Evolutionary conservation across 2,113 vertebrate species (phyloP).

Genomic region (Tringa solitaria): DNA sequence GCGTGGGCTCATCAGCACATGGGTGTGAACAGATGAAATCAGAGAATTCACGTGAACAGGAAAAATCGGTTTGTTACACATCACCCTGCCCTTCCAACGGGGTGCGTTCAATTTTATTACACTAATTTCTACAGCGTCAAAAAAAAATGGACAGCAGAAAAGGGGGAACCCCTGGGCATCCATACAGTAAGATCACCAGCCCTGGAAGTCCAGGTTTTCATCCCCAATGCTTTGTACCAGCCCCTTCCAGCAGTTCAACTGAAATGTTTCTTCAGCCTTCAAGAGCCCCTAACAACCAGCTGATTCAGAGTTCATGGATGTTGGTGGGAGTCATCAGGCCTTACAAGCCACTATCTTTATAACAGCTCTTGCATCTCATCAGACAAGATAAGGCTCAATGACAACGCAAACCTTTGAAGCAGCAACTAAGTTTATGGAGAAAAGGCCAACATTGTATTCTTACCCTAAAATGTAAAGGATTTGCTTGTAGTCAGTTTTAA

Average conservation of each 20-base stretch:
- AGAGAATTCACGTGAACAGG: not conserved
- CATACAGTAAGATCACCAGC: not conserved
- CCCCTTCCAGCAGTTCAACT: not conserved
- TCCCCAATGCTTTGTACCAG: too few species aligned
- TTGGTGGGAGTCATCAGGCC: not conserved
- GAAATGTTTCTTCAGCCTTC: not conserved
- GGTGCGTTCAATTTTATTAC: not conserved
- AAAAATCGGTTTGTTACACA: not conserved
- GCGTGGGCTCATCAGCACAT: not conserved
- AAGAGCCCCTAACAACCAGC: not conserved
- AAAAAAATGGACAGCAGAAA: not conserved
- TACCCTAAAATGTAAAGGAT: not conserved
- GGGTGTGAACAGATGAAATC: not conserved
- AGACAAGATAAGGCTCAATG: not conserved
- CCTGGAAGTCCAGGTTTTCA: not conserved
- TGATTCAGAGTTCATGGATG: not conserved
- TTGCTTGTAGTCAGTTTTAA: not conserved
- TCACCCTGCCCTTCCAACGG: not conserved
- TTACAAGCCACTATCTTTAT: rapidly evolving
- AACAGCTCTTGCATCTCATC: not conserved
- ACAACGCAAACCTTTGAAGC: not conserved
- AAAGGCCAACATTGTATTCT: not conserved
- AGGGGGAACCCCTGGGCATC: not conserved
- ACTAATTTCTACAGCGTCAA: not conserved
- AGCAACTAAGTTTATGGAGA: not conserved